phyloP scores from a whole-genome alignment of 1,140 invertebrate genomes.

The Venustaconcha ellipsiformis region DNA sequence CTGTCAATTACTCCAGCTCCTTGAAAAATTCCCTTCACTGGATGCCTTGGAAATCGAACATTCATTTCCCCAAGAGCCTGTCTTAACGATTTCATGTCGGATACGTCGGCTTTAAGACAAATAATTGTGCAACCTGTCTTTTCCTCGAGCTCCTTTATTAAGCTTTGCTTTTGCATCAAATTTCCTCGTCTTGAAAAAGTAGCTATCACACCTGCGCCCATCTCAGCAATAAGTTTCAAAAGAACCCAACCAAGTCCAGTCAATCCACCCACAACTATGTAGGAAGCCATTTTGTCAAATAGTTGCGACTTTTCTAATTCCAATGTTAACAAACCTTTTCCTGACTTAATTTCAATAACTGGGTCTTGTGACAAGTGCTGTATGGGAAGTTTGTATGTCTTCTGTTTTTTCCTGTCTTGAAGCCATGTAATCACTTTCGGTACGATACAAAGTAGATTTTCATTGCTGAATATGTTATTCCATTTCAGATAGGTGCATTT shows the following conservation, averaged over 20 bases:
- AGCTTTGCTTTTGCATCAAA: slow-evolving; percentile 17
- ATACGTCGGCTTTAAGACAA: slow-evolving; percentile 42
- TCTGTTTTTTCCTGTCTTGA: not conserved
- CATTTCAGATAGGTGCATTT: no score
- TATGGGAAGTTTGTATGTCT: not conserved
- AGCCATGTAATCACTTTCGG: not conserved
- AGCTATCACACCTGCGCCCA: slow-evolving; percentile 43
- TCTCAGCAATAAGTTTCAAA: slow-evolving; percentile 38
- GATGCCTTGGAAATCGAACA: not conserved
- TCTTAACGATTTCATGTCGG: not conserved
- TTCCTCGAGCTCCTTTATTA: slow-evolving; percentile 34
- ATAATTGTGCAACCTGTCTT: slow-evolving; percentile 25
- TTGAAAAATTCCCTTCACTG: slow-evolving; percentile 50
- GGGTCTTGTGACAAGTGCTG: not conserved
- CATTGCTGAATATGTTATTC: not conserved
- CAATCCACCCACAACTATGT: slow-evolving; percentile 52
- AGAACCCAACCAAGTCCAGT: slow-evolving; percentile 56
- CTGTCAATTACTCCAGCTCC: slow-evolving; percentile 52
- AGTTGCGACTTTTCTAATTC: slow-evolving; percentile 5
- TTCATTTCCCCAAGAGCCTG: not conserved
- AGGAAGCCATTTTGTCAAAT: slow-evolving; percentile 3
- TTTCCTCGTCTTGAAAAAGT: slow-evolving; percentile 39
- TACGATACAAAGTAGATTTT: not conserved
- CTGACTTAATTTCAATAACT: not conserved
- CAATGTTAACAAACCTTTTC: not conserved